These are phyloP conservation scores for Uropsilus gracilis DNA, from an alignment of 2,113 vertebrate genomes.

Conservation along the genomic window DNA sequence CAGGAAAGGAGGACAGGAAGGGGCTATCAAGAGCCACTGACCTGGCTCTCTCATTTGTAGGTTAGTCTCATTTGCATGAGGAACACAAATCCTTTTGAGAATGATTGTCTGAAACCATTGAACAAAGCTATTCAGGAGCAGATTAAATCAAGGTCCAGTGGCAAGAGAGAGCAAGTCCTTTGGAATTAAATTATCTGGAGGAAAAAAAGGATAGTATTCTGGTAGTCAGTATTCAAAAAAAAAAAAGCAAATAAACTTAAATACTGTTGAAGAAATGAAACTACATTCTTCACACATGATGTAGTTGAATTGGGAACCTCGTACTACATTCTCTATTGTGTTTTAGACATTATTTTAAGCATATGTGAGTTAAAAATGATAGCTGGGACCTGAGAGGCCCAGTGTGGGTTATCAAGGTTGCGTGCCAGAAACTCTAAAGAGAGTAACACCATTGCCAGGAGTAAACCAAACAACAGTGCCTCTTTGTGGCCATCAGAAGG, in stretches of 20 bases:
- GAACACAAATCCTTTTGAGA: conserved; percentile 16
- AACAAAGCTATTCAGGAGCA: background rate
- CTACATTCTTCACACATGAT: background rate
- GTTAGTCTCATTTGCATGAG: background rate
- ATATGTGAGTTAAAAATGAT: background rate
- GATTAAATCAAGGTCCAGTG: background rate
- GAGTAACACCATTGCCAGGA: background rate
- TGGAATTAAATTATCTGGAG: background rate
- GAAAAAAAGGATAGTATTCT: background rate
- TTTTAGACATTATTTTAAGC: background rate
- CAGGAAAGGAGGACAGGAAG: fast-evolving
- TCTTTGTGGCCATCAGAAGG: background rate
- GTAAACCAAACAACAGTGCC: background rate
- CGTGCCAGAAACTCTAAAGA: background rate
- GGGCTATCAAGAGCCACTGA: background rate
- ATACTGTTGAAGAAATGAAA: background rate
- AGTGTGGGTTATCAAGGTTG: background rate
- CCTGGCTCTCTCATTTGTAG: background rate
- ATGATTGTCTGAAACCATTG: background rate
- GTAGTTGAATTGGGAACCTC: background rate
- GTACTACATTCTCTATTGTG: background rate
- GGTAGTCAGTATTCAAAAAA: background rate
- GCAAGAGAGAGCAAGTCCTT: background rate
- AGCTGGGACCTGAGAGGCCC: background rate
- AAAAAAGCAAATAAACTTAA: no score